phyloP scores from a whole-genome alignment of 2,888 invertebrate genomes.

The Cylloceria caligata region DNA sequence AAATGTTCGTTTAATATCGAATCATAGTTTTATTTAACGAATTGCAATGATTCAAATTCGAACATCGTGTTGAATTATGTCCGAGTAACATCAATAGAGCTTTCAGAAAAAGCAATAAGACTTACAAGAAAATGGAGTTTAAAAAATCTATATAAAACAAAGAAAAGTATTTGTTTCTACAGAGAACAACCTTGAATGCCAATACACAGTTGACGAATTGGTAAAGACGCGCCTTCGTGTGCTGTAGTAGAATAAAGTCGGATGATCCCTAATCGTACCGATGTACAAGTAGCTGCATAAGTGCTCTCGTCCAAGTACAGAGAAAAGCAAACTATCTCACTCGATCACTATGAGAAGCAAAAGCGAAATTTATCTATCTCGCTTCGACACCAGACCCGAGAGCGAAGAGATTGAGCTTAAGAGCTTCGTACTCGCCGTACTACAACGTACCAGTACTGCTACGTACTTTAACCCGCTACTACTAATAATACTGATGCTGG shows the following conservation, averaged over 20 bases:
- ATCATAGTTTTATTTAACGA: no score
- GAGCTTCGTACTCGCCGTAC: slow-evolving; percentile 47
- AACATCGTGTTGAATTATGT: background rate
- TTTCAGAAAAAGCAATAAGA: background rate
- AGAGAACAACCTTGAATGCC: slow-evolving; percentile 14
- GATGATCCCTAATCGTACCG: slow-evolving; percentile 73
- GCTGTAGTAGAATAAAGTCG: slow-evolving; percentile 65
- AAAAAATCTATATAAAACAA: slow-evolving; percentile 31
- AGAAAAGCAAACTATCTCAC: slow-evolving; percentile 38
- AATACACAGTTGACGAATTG: slow-evolving; percentile 64
- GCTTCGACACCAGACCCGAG: slow-evolving; percentile 29
- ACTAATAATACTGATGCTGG: slow-evolving; percentile 44
- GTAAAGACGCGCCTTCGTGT: slow-evolving; percentile 52
- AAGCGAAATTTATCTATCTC: slow-evolving; percentile 20
- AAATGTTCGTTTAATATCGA: no score
- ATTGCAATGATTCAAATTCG: background rate
- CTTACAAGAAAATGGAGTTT: background rate
- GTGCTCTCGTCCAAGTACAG: slow-evolving; percentile 65
- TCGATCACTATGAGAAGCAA: slow-evolving; percentile 21
- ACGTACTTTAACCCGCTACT: slow-evolving; percentile 56
- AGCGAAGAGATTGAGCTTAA: slow-evolving; percentile 48
- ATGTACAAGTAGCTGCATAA: slow-evolving; percentile 70
- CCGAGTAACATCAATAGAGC: background rate
- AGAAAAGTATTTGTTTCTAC: slow-evolving; percentile 21
- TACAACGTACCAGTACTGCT: slow-evolving; percentile 45